Evolutionary conservation across 2,888 invertebrate genomes (phyloP).

Genomic region (Andrena fulva): DNA sequence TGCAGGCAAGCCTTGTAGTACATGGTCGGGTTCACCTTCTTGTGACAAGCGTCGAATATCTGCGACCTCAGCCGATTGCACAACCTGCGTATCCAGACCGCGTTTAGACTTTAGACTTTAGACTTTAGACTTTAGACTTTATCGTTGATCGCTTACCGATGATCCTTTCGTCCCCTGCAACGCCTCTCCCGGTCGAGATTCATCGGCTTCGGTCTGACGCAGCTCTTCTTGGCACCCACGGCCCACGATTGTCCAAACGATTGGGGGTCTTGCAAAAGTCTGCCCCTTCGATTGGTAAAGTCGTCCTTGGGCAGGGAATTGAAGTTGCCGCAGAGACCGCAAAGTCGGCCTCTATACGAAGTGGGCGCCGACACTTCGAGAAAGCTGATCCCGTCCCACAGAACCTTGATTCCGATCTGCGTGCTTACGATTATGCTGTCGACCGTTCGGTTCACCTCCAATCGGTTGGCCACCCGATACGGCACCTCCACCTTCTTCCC

Average conservation of each 20-base stretch:
- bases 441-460: conserved; percentile 88
- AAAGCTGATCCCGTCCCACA: conserved; percentile 98
- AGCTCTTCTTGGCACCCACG: conserved; percentile 92
- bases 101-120: background rate
- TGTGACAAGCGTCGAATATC: conserved; percentile 91
- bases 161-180: conserved; percentile 82
- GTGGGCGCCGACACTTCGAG: conserved; percentile 93
- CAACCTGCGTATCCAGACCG: conserved; percentile 70
- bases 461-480: conserved; percentile 86
- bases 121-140: no score
- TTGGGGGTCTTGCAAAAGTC: conserved; percentile 88
- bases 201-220: conserved; percentile 85
- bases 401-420: conserved; percentile 91
- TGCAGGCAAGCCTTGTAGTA: conserved; percentile 94
- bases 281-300: conserved; percentile 90
- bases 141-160: conserved; percentile 74
- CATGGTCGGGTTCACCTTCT: conserved; percentile 91
- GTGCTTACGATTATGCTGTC: conserved; percentile 90
- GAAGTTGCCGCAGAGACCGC: conserved; percentile 98
- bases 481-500: conserved; percentile 91
- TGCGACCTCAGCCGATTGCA: conserved; percentile 86
- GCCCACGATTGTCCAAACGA: conserved; percentile 96
- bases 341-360: conserved; percentile 90
- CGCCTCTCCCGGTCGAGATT: conserved; percentile 82
- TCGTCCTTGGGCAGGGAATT: conserved; percentile 95